A percentile compares a stretch with the other conserved stretches of the same genome.
Conservation (phyloP, 2,797 vertebrate species). For the Heteromormyrus szaboi region DNA sequence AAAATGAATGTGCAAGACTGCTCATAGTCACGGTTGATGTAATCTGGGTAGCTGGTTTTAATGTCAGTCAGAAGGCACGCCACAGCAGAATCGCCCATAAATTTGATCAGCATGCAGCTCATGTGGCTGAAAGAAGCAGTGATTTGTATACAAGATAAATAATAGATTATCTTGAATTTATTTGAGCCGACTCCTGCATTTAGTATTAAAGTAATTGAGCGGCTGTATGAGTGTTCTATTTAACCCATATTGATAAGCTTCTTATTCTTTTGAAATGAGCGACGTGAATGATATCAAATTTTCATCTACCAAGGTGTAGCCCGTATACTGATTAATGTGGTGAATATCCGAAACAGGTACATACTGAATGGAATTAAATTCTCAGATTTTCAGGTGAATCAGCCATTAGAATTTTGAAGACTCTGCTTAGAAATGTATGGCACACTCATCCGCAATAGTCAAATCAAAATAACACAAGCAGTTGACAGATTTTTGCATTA, state of each 20-base stretch:
- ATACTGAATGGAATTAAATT: background rate
- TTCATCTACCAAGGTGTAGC: background rate
- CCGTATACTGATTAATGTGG: background rate
- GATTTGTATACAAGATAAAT: conserved; percentile 6
- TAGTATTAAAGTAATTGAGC: background rate
- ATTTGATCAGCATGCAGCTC: background rate
- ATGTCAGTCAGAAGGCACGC: background rate
- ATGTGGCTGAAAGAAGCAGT: background rate
- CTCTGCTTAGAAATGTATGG: background rate
- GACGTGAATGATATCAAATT: background rate
- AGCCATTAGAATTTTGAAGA: background rate
- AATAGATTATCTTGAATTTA: background rate
- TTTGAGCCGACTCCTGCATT: background rate
- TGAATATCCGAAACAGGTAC: background rate
- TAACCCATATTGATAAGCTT: background rate
- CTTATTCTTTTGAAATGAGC: background rate
- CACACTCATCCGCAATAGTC: background rate
- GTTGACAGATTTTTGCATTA: background rate
- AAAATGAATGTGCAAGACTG: background rate
- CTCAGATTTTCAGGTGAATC: background rate
- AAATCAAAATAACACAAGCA: background rate
- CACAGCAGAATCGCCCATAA: background rate
- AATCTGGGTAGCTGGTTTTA: background rate
- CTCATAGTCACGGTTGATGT: background rate
- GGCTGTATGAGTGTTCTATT: background rate